Percentiles rank a stretch among this genome's conserved stretches.
Evolutionary conservation across 2,888 invertebrate genomes (phyloP).

Genomic region (Eupsilia transversa): DNA sequence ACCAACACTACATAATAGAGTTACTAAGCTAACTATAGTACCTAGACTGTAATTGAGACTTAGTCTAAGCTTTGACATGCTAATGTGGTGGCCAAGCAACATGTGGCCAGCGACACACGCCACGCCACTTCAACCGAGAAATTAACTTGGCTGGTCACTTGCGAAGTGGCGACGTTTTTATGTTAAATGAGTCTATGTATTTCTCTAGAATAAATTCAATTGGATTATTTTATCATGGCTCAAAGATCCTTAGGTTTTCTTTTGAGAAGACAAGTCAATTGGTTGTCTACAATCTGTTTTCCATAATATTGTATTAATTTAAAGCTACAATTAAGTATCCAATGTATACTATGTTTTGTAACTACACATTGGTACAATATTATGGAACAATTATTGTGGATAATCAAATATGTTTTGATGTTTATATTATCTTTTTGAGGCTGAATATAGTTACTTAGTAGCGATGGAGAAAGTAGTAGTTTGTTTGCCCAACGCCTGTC

Average conservation of each 20-base stretch:
- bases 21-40: conserved; percentile 33
- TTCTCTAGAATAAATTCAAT: background rate
- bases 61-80: conserved; percentile 86
- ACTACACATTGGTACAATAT: too few species aligned
- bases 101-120: conserved; percentile 75
- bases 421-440: too few species aligned
- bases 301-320: too few species aligned
- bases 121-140: conserved; percentile 55
- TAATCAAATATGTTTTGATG: too few species aligned
- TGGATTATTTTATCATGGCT: background rate
- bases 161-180: conserved; percentile 9
- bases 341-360: too few species aligned
- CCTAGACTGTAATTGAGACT: conserved; percentile 79
- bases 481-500: too few species aligned
- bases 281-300: background rate
- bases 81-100: conserved; percentile 83
- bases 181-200: background rate
- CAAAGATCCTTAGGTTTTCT: background rate
- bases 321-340: too few species aligned
- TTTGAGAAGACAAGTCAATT: too few species aligned
- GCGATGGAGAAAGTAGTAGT: too few species aligned
- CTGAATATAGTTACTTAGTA: too few species aligned
- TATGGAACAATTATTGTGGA: too few species aligned
- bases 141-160: conserved; percentile 42
- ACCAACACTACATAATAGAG: conserved; percentile 41